Percentiles rank a stretch among this genome's conserved stretches.
Evolutionary conservation across 1,140 invertebrate genomes (phyloP).

Genomic region (Conopomorpha cramerella): DNA sequence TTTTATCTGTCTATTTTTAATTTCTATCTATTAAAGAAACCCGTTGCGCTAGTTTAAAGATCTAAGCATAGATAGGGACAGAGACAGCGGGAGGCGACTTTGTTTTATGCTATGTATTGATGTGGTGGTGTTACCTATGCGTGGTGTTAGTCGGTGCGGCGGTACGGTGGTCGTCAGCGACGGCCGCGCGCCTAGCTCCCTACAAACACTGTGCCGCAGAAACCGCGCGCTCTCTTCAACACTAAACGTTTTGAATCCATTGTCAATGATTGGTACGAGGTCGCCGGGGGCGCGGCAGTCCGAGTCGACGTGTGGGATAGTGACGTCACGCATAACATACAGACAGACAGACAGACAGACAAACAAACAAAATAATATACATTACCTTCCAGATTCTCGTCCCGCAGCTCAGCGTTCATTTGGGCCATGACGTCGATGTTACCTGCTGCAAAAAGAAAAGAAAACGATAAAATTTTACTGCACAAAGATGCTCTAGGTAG

Average conservation of each 20-base stretch:
- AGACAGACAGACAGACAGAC: too few species aligned
- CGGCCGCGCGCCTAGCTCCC: constrained; percentile 48
- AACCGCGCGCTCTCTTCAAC: constrained; percentile 39
- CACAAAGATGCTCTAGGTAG: too few species aligned
- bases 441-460: constrained; percentile 18
- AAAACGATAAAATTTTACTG: too few species aligned
- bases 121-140: constrained; percentile 2
- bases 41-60: too few species aligned
- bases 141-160: constrained; percentile 7
- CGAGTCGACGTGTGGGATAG: constrained; percentile 52
- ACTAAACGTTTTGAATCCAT: constrained; percentile 15
- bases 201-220: constrained; percentile 20
- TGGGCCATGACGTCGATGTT: constrained; percentile 50
- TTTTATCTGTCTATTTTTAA: too few species aligned
- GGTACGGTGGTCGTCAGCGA: constrained; percentile 19
- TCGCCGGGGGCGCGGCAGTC: constrained; percentile 58
- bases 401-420: constrained; percentile 38
- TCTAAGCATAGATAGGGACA: too few species aligned
- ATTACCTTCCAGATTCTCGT: constrained; percentile 51
- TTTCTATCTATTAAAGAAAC: too few species aligned
- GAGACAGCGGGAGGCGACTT: too few species aligned
- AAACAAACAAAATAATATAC: constrained; percentile 15
- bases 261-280: constrained; percentile 19
- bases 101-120: background rate
- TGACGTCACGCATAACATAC: too few species aligned